phyloP scores from a whole-genome alignment of 2,888 invertebrate genomes.

The Aromia moschata region DNA sequence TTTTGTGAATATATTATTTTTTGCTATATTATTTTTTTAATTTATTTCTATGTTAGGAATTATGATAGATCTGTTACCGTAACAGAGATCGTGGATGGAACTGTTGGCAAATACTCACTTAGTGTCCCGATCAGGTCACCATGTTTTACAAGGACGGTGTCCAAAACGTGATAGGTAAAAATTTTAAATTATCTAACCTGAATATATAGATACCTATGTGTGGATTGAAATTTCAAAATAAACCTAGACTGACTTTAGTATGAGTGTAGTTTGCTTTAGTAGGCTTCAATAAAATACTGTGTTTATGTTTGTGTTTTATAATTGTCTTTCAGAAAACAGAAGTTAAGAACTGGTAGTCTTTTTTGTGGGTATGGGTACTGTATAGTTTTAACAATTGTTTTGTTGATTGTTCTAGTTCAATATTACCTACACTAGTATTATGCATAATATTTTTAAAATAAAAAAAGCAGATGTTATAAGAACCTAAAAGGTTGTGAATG shows the following conservation, averaged over 20 bases:
- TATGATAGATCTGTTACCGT: slow-evolving; percentile 59
- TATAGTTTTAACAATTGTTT: too few relatives aligned
- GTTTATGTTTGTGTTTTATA: too few relatives aligned
- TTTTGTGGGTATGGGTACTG: too few relatives aligned
- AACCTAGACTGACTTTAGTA: slow-evolving; percentile 49
- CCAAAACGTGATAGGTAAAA: slow-evolving; percentile 52
- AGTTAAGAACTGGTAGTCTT: too few relatives aligned
- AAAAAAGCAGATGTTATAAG: too few relatives aligned
- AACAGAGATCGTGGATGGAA: slow-evolving; percentile 55
- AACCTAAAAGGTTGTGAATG: too few relatives aligned
- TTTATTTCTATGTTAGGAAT: slow-evolving; percentile 54
- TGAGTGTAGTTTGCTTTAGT: too few relatives aligned
- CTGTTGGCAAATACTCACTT: slow-evolving; percentile 35
- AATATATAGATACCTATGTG: slow-evolving; percentile 8
- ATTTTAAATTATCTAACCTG: slow-evolving; percentile 12
- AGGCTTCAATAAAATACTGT: too few relatives aligned
- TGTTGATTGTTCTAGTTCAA: too few relatives aligned
- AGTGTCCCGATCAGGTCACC: slow-evolving; percentile 49
- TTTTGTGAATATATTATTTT: not conserved
- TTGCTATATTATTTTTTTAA: slow-evolving; percentile 35
- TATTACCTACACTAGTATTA: too few relatives aligned
- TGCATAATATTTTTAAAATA: too few relatives aligned
- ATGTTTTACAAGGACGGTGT: slow-evolving; percentile 54
- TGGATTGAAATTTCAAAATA: slow-evolving; percentile 37
- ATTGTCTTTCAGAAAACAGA: too few relatives aligned